Base-by-base conservation (phyloP, 2,888 invertebrate species). In the Drosophila hamatofila region DNA sequence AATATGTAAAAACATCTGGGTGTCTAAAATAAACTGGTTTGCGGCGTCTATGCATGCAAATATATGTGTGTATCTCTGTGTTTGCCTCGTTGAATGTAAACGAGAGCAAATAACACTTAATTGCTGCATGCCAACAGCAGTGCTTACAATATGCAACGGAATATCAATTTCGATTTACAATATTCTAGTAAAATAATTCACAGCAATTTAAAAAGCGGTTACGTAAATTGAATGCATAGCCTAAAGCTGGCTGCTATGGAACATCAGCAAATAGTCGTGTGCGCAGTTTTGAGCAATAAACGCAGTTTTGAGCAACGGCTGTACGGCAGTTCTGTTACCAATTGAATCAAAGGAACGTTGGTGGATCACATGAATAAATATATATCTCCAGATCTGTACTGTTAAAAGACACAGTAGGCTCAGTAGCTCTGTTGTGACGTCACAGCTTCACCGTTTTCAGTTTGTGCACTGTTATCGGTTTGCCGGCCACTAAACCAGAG, bases 11-110 rank as follows among this genome's bases (percentile, higher is more conserved):
- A 16, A 27, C 42, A 41, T 44, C 58, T 56, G 49, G 25, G n/a
- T 37, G 48, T 46, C 37, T 51, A 58, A 55, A 76, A 57, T 60
- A 63, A 74, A 62, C 73, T 30, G 35, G 51, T 33, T 56, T 39
- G 54, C 37, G n/a, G 39, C 48, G 35, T 46, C 8, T 33, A 18
- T 37, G 27, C 37, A 57, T 44, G 33, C 37, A 57, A 33, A 63
- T 64, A 33, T 52, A 27, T 27, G 27, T 48, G 7, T 49, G 9
- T 35, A 14, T 42, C 33, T 11, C 21, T 25, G 16, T 35, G 27
- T 37, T 33, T 16, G 23, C 23, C 5, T 6, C 35, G 33, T 35
- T 23, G 18, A n/a, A 11, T 42, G 25, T 41, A 46, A 39, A 41
- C n/a, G 12, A 33, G 30, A 44, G 23, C 25, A 62, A 54, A 12